Evolutionary conservation across 2,797 vertebrate genomes (phyloP).

Genomic region (Alauda arvensis): DNA sequence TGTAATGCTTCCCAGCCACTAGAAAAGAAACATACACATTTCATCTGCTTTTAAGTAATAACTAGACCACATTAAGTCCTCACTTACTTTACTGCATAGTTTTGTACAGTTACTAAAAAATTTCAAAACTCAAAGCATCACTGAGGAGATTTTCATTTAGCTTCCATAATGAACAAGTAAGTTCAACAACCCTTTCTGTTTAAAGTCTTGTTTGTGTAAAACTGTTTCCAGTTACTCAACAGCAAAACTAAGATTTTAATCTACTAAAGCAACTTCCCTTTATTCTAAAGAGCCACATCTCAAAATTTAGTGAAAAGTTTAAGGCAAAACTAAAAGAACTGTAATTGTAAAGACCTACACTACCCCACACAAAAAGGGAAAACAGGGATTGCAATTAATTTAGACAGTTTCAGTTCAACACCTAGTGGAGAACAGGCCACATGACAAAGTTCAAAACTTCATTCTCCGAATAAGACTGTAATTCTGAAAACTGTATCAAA

Average conservation of each 20-base stretch:
- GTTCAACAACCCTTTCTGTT: neutral
- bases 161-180: neutral
- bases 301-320: neutral
- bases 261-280: neutral
- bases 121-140: neutral
- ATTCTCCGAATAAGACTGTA: neutral
- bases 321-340: neutral
- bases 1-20: neutral
- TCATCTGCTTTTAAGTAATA: neutral
- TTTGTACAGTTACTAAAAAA: neutral
- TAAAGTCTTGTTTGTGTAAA: neutral
- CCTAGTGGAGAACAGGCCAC: neutral
- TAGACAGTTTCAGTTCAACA: conserved; percentile 24
- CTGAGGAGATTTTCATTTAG: neutral
- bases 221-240: neutral
- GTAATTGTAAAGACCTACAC: neutral
- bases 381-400: neutral
- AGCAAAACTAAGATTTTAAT: neutral
- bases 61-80: neutral
- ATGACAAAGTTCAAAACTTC: neutral
- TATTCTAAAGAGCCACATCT: neutral
- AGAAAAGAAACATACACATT: neutral
- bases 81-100: neutral
- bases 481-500: neutral
- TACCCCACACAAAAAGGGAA: neutral